Evolutionary conservation across 2,797 vertebrate genomes (phyloP), one percentile per base, ranked within the genome.

Genomic region (Melanogrammus aeglefinus): DNA sequence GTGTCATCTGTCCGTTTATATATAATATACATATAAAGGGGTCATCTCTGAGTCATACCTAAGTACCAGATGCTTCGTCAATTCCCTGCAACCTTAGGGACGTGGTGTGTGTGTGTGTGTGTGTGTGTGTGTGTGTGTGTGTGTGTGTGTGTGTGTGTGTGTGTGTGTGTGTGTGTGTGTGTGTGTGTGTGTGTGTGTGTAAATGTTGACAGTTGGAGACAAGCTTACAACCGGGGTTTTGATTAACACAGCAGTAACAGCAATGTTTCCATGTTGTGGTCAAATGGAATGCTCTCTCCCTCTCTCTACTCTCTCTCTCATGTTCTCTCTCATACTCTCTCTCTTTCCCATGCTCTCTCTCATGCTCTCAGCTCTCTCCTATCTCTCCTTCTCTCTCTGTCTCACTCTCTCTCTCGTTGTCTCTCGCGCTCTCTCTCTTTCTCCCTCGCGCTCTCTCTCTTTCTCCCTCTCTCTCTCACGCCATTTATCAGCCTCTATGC

Each of bases 221-320:
- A 70, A 38, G 44, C 78, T 80, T 44, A 21, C 79, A 72, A 18
- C 73, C 8, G 69, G 79, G 79, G 72, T 77, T 72, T 33, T 72
- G 36, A 18, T 57, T 75, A 84, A 81, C 82, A 75, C 21, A 24
- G 41, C 66, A 79, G 76, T 78, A 83, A 21, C 63, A 33, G 79
- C 80, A 78, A 81, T 75, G 27, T 88, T 88, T 47, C 33, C 74
- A 41, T 83, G 76, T 79, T 86, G 81, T 88, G 90, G 87, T 90
- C 82, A 85, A 81, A 90, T 24, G 86, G 84, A 92, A 92, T 87
- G 83, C 80, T 75, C 33, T 41, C 73, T 75, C 75, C 57, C 78
- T 75, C 75, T 76, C 77, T 24, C 29, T 76, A 72, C 75, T 51
- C 41, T 77, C 76, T 74, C 76, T 72, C 75, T 77, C 74, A 31